These are phyloP conservation scores for Ophonus ardosiacus DNA, from an alignment of 2,888 invertebrate genomes.

Conservation along the genomic window DNA sequence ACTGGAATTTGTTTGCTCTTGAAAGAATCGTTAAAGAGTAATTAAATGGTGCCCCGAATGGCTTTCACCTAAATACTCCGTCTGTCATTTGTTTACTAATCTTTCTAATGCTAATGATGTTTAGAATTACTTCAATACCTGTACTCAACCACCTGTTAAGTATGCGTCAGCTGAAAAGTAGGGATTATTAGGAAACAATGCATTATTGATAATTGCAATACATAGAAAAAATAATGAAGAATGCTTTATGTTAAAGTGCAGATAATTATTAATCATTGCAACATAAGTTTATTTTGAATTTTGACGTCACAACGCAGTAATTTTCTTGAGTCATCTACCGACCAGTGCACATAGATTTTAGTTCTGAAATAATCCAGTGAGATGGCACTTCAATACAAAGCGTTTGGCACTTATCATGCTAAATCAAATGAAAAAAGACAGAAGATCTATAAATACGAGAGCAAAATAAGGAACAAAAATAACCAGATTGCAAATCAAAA, in stretches of 20 bases:
- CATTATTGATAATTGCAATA: conserved; percentile 31
- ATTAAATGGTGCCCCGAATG: conserved; percentile 10
- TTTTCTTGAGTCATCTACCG: conserved; percentile 50
- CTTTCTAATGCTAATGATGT: conserved; percentile 11
- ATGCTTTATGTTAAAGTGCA: not conserved
- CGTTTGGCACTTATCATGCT: conserved; percentile 18
- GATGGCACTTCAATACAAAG: conserved; percentile 15
- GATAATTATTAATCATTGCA: conserved; percentile 44
- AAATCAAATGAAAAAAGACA: conserved; percentile 33
- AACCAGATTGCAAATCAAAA: conserved; percentile 39
- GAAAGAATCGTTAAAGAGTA: conserved; percentile 27
- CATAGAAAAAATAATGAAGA: conserved; percentile 10
- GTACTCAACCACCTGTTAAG: conserved; percentile 32
- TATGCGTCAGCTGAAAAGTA: not conserved
- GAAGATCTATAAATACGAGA: conserved; percentile 47
- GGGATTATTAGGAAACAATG: not conserved
- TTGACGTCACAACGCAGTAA: conserved; percentile 48
- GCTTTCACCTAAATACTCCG: conserved; percentile 35
- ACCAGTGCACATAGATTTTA: not conserved
- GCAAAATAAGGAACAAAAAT: conserved; percentile 58
- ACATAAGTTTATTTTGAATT: conserved; percentile 58
- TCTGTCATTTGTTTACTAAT: conserved; percentile 37
- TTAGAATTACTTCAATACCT: not conserved
- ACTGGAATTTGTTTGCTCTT: conserved; percentile 10
- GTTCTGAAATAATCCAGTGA: not conserved